A percentile compares a stretch with the other conserved stretches of the same genome.
phyloP scores from a whole-genome alignment of 2,113 vertebrate genomes.

The Hipposideros armiger region DNA sequence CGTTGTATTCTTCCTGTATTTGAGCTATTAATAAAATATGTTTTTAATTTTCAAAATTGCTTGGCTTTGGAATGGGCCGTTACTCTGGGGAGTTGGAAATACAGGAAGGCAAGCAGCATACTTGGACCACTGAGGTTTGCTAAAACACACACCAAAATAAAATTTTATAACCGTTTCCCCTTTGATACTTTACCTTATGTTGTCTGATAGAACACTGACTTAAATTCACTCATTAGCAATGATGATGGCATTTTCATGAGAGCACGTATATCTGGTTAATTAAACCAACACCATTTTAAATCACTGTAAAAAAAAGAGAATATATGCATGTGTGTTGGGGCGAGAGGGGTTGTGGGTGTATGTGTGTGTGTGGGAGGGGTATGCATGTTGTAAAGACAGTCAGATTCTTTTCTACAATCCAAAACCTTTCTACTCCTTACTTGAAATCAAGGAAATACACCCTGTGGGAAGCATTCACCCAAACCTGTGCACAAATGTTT shows the following conservation, averaged over 20 bases:
- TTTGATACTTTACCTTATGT: slow-evolving; percentile 49
- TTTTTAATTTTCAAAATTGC: slow-evolving; percentile 82
- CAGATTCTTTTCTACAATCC: slow-evolving; percentile 24
- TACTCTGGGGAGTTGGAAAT: slow-evolving; percentile 69
- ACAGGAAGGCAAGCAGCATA: slow-evolving; percentile 65
- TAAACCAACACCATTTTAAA: slow-evolving; percentile 38
- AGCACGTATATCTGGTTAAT: slow-evolving; percentile 14
- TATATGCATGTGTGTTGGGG: neutral
- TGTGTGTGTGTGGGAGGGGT: neutral
- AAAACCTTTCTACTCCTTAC: slow-evolving; percentile 50
- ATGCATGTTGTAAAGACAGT: neutral
- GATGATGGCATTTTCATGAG: slow-evolving; percentile 54
- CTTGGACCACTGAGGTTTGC: slow-evolving; percentile 69
- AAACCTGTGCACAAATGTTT: slow-evolving; percentile 63
- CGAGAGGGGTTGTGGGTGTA: neutral
- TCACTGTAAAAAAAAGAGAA: neutral
- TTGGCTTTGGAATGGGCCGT: slow-evolving; percentile 76
- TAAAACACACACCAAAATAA: slow-evolving; percentile 71
- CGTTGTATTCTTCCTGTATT: slow-evolving; percentile 85
- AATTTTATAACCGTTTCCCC: slow-evolving; percentile 63
- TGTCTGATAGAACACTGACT: slow-evolving; percentile 41
- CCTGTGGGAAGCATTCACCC: slow-evolving; percentile 25
- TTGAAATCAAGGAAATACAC: slow-evolving; percentile 43
- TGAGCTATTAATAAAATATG: slow-evolving; percentile 83
- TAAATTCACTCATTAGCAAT: slow-evolving; percentile 42